Base-by-base conservation (phyloP, 2,888 invertebrate genomes). In the Cheilosia impressa region DNA sequence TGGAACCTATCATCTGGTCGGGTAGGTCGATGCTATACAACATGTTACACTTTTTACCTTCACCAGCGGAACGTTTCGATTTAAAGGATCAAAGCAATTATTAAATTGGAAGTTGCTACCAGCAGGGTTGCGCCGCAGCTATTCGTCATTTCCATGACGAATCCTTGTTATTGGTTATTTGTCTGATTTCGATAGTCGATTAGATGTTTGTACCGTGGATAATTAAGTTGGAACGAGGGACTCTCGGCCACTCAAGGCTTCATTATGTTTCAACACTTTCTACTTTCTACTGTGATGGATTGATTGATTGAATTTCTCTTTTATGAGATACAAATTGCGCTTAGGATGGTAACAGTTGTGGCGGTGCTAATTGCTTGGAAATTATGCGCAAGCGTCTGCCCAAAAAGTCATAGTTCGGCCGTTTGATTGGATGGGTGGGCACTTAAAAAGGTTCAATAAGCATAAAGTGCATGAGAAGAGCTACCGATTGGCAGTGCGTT, bases 181-280 rank as follows among this genome's bases (percentile, higher is more conserved):
- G 80, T 84, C 72, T 53, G 81, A 81, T 84, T 80, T 71, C 55
- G 75, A 52, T 52, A 53, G 71, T 76, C 75, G 58, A 66, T 80
- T 80, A 71, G 60, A 57, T 45, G 50, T 76, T 62, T 43, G 52
- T 27, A 77, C 71, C 71, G 77, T 81, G 71, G 60, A 85, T 84
- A 84, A 84, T 84, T 84, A 69, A 55, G 17, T 52, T 55, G 68
- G 72, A 57, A 41, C 38, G 58, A 27, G 55, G 47, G 45, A 9
- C 19, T 65, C 24, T 66, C 19, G 68, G 43, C 13, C 58, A 65
- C 13, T 75, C 57, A 52, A 72, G 62, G 81, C 77, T 71, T 81
- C 81, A 85, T 81, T 76, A 81, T 76, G 68, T 77, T 76, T 85
- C 85, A 85, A 81, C 85, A 81, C 85, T 38, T 85, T 85, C 68